These are phyloP conservation scores for Drepana falcataria DNA, from an alignment of 2,888 invertebrate genomes.

Conservation along the genomic window DNA sequence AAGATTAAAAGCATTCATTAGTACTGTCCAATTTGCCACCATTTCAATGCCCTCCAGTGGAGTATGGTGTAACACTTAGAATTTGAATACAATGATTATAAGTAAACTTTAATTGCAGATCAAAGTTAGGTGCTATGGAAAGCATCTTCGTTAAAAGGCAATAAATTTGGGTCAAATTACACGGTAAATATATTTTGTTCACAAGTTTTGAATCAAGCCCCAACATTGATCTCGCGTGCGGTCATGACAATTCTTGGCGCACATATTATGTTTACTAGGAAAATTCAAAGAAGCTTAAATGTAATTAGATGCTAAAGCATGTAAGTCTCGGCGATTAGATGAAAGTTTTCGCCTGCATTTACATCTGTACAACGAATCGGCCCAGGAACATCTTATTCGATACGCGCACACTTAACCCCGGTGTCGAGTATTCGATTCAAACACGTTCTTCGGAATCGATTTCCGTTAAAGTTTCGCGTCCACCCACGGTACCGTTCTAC, in stretches of 20 bases:
- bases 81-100: background rate
- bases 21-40: conserved; percentile 25
- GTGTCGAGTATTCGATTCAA: conserved; percentile 56
- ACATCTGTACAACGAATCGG: conserved; percentile 1
- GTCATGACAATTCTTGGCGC: too few species aligned
- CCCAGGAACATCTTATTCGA: conserved; percentile 54
- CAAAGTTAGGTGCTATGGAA: background rate
- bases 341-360: background rate
- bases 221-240: too few species aligned
- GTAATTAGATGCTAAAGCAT: conserved; percentile 8
- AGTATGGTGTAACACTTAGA: background rate
- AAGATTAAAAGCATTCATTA: conserved; percentile 29
- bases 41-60: conserved; percentile 2
- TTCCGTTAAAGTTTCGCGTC: conserved; percentile 58
- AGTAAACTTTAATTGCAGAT: background rate
- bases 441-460: conserved; percentile 55
- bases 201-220: too few species aligned
- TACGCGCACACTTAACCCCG: conserved; percentile 57
- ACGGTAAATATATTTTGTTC: too few species aligned
- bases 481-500: conserved; percentile 50
- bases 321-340: too few species aligned
- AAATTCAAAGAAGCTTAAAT: too few species aligned
- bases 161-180: background rate
- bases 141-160: background rate
- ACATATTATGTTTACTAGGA: too few species aligned